Conservation (phyloP, 2,797 vertebrate species). For the Onychomys arenicola region DNA sequence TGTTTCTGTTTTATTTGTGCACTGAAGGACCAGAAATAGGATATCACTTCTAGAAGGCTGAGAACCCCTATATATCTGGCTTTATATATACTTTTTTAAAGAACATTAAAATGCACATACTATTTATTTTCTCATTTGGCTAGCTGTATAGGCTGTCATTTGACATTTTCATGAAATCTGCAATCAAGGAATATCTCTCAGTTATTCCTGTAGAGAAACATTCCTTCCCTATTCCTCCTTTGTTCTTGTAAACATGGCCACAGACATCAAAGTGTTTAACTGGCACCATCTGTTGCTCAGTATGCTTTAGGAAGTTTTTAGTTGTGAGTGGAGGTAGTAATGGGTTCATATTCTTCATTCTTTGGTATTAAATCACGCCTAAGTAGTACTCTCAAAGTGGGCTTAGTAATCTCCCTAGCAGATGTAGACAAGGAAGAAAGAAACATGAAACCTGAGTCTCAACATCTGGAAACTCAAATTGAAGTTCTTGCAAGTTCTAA, state of each 20-base stretch:
- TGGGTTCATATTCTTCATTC: neutral
- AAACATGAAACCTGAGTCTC: neutral
- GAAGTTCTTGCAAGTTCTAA: neutral
- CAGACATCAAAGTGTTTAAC: neutral
- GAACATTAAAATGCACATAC: neutral
- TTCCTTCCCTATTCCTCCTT: neutral
- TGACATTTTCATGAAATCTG: neutral
- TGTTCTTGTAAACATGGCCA: neutral
- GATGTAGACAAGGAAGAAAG: neutral
- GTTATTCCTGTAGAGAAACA: neutral
- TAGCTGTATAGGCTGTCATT: neutral
- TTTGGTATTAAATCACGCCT: neutral
- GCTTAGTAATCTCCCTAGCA: neutral
- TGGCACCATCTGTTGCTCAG: neutral
- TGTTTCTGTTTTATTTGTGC: neutral
- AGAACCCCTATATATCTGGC: neutral
- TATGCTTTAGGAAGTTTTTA: neutral
- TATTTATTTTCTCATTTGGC: neutral
- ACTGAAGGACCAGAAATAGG: neutral
- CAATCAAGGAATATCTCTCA: neutral
- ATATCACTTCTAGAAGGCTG: neutral
- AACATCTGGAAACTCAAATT: neutral
- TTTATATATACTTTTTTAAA: neutral
- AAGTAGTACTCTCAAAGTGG: neutral
- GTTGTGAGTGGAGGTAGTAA: neutral